Evolutionary conservation across 2,113 vertebrate species (phyloP), one percentile per base, ranked within the genome.

Genomic region (Shinisaurus crocodilurus): DNA sequence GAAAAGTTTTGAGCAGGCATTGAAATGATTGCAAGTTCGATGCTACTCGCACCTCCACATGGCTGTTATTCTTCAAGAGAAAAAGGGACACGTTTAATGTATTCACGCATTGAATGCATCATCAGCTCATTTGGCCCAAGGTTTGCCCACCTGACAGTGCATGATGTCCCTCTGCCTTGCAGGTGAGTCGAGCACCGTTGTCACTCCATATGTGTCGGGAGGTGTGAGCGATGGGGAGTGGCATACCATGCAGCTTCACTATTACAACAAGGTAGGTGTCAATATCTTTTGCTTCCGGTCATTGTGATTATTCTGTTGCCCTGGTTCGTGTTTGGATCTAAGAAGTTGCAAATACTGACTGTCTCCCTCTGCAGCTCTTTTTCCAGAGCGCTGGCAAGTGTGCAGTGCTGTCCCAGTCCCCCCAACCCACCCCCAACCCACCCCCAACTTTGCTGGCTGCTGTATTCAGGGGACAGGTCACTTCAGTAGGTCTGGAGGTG

Each of bases 161-260:
- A 76, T 90, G 60, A 82, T 29, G 74, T 54, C 91, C 88, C 86
- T 76, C n/a, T 92, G 9, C 76, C 90, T 90, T 23, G 0, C 96
- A 99, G 99, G 99, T 93, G 99, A 99, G 90, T 98, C 98, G 3
- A 99, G 98, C 96, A 99, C 99, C 0, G 98, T 98, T 96, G 99
- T 99, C 96, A 98, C 97, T 94, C 99, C 99, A 9, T 98, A 97
- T 91, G 92, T 99, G 82, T 98, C 98, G 0, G 98, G 98, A 2
- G 99, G 99, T 0, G 98, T 99, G 95, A 99, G 98, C 43, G 99
- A 99, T 15, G 99, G 99, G 13, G 98, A 98, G 92, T 99, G 99
- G 99, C 99, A 99, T 85, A 99, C 98, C 0, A 97, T 99, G 85
- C 98, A 99, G 94, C 98, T 99, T 94, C 98, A 90, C 92, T 99